A percentile compares a stretch with the other conserved stretches of the same genome.
These are phyloP conservation scores for Leptatherina wallacei DNA, from an alignment of 2,797 vertebrate species.

Conservation along the genomic window DNA sequence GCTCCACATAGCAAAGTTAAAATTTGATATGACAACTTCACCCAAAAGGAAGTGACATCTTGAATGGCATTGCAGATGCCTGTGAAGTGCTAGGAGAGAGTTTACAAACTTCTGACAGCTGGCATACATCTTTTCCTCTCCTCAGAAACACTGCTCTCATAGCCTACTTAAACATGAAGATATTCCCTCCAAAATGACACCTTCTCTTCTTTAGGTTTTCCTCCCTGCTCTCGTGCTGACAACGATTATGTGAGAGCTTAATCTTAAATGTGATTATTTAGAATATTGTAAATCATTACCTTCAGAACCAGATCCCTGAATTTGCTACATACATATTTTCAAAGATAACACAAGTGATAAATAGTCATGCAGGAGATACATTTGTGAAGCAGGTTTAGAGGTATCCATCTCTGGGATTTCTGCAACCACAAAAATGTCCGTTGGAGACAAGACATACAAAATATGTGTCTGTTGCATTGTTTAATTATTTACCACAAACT, in stretches of 20 bases:
- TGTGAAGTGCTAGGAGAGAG: slow-evolving; percentile 64
- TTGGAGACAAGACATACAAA: not conserved
- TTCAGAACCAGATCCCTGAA: slow-evolving; percentile 11
- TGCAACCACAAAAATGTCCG: slow-evolving; percentile 3
- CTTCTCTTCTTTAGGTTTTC: slow-evolving; percentile 38
- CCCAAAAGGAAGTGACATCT: slow-evolving; percentile 72
- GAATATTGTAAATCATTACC: slow-evolving; percentile 2
- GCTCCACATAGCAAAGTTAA: slow-evolving; percentile 74
- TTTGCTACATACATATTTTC: not conserved
- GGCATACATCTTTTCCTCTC: slow-evolving; percentile 31
- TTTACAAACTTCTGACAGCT: slow-evolving; percentile 75
- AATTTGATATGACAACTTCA: slow-evolving; percentile 72
- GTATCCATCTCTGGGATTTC: slow-evolving; percentile 15
- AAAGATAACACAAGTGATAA: not conserved
- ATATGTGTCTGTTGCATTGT: not conserved
- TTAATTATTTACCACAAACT: not conserved
- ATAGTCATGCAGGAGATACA: not conserved
- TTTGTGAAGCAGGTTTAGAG: not conserved
- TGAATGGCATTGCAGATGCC: slow-evolving; percentile 62
- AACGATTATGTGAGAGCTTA: slow-evolving; percentile 10
- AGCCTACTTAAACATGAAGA: slow-evolving; percentile 41
- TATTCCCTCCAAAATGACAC: slow-evolving; percentile 33
- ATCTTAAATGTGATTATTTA: slow-evolving; percentile 4
- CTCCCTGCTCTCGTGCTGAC: slow-evolving; percentile 17
- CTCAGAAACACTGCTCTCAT: slow-evolving; percentile 40